Percentiles rank a stretch among this genome's conserved stretches.
phyloP scores from a whole-genome alignment of 2,797 vertebrate species.

The Pogoniulus pusillus region DNA sequence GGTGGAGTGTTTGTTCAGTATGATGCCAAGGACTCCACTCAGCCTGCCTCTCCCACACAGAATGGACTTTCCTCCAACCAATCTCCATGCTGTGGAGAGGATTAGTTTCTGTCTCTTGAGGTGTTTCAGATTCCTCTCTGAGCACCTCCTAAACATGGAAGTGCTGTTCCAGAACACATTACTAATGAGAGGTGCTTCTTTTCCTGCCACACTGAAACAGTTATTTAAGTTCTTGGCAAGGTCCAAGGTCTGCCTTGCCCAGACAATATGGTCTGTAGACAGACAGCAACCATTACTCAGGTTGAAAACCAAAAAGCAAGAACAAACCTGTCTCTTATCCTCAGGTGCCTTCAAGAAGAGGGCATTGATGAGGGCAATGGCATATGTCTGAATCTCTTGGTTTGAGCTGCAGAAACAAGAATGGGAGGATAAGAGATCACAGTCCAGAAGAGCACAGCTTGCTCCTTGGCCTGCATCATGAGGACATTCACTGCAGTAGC shows the following conservation, averaged over 20 bases:
- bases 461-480: background rate
- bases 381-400: constrained; percentile 98
- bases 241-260: background rate
- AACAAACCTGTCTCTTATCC: constrained; percentile 94
- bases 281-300: background rate
- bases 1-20: background rate
- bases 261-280: background rate
- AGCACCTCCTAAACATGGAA: background rate
- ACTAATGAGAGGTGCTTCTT: background rate
- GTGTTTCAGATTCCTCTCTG: background rate
- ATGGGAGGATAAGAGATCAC: background rate
- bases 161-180: background rate
- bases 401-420: constrained; percentile 86
- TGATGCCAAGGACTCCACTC: background rate
- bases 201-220: background rate
- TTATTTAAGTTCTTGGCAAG: background rate
- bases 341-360: constrained; percentile 98
- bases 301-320: constrained; percentile 46
- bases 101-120: background rate
- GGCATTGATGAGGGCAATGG: constrained; percentile 97
- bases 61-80: background rate
- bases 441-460: background rate
- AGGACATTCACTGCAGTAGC: background rate
- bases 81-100: background rate
- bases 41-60: background rate